Evolutionary conservation across 1,140 invertebrate species (phyloP), one percentile per base, ranked within the genome.

Genomic region (Ceratina australensis): DNA sequence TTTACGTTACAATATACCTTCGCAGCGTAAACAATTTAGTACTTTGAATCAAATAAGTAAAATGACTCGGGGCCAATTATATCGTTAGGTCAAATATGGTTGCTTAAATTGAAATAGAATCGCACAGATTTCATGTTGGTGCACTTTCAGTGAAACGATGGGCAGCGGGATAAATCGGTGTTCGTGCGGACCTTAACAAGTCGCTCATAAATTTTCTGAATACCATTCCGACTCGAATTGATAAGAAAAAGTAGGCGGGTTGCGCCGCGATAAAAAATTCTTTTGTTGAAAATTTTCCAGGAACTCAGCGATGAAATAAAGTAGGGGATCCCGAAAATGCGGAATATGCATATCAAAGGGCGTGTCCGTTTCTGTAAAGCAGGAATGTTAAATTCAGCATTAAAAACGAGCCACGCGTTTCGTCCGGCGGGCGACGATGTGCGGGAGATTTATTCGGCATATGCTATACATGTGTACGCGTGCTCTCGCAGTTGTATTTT

Each of bases 401-500:
- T 77, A 71, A 47, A 71, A 52, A 54, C 26, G 56, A 18, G 20
- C 54, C 28, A 8, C n/a, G 7, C 20, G 73, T 24, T 50, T 66
- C 0, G 47, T 50, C n/a, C 63, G 42, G 33, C 33, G 33, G 33
- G 33, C 33, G 13, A 24, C 64, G 54, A 57, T 42, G 49, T 56
- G n/a, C 20, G 2, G 16, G 49, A 52, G 28, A 47, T 77, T 71
- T 77, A 77, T 77, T 77, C 67, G 67, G 61, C 61, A 71, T 61
- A 61, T 63, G 66, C 42, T 26, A 16, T 16, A 54, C n/a, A n/a
- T n/a, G n/a, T n/a, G 52, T 54, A 42, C 33, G 5, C 33, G 33
- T 42, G 33, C 33, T 42, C 33, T 42, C 0, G 12, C 13, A 12
- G 74, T 20, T 26, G 67, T 52, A 63, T 24, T 54, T 61, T 15